Evolutionary conservation across 1,140 invertebrate species (phyloP).

Genomic region (Dinothrombium tinctorium): DNA sequence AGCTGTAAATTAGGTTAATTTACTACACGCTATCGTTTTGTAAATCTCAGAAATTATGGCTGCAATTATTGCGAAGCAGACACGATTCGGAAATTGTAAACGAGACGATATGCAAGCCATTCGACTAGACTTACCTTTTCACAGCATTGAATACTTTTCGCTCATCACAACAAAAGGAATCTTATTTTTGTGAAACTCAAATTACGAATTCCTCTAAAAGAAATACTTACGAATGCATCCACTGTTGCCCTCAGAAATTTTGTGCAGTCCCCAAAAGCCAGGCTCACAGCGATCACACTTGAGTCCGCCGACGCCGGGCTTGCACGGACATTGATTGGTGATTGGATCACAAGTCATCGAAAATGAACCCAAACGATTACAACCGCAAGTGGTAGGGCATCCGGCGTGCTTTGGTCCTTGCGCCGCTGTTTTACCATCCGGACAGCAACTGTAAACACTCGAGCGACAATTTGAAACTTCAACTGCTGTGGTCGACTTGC

Average conservation of each 20-base stretch:
- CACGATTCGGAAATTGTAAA: too few relatives aligned
- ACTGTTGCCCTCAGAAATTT: slow-evolving; percentile 49
- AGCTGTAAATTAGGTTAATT: too few relatives aligned
- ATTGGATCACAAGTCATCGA: slow-evolving; percentile 1
- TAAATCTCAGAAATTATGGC: too few relatives aligned
- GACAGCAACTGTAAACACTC: slow-evolving; percentile 36
- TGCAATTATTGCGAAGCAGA: too few relatives aligned
- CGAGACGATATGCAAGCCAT: too few relatives aligned
- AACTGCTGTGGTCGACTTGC: too few relatives aligned
- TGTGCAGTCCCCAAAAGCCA: slow-evolving; percentile 61
- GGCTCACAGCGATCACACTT: slow-evolving; percentile 65
- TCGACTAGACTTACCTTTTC: too few relatives aligned
- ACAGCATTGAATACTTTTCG: too few relatives aligned
- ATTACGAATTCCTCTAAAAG: not conserved
- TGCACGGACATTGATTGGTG: slow-evolving; percentile 1
- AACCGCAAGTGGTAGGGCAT: slow-evolving; percentile 31
- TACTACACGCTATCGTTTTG: too few relatives aligned
- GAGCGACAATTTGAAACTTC: slow-evolving; percentile 13
- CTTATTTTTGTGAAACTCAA: too few relatives aligned
- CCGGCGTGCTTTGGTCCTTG: slow-evolving; percentile 47
- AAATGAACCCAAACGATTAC: slow-evolving; percentile 1
- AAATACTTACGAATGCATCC: slow-evolving; percentile 32
- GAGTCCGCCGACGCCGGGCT: slow-evolving; percentile 39
- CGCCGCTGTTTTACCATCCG: slow-evolving; percentile 55
- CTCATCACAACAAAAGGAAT: too few relatives aligned